Conservation (phyloP, 2,888 invertebrate genomes). For the Eurytoma californica region DNA sequence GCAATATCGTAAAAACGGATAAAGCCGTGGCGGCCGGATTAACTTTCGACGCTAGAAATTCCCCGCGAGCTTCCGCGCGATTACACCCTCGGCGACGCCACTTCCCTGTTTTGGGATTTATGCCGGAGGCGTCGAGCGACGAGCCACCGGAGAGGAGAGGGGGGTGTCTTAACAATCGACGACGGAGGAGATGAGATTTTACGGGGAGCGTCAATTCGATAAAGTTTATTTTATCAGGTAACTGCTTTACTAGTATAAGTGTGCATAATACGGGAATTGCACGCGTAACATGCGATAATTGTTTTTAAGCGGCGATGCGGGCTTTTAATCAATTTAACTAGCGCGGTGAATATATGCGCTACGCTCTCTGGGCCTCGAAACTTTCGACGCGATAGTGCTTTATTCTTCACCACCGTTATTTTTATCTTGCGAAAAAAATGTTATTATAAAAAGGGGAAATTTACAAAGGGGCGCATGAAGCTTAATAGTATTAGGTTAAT, state of each 20-base stretch:
- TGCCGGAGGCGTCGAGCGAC: not conserved
- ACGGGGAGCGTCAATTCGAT: constrained; percentile 20
- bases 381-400: not conserved
- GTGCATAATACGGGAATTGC: too few species aligned
- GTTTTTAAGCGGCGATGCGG: too few species aligned
- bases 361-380: not conserved
- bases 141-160: not conserved
- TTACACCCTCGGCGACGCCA: constrained; percentile 5
- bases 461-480: too few species aligned
- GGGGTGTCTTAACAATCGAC: constrained; percentile 12
- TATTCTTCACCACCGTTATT: too few species aligned
- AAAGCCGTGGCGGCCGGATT: not conserved
- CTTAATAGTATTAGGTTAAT: too few species aligned
- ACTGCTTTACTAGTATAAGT: too few species aligned
- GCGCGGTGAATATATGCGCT: too few species aligned
- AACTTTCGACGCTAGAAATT: constrained; percentile 8
- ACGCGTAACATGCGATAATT: too few species aligned
- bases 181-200: constrained; percentile 30
- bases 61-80: constrained; percentile 5
- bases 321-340: too few species aligned
- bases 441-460: too few species aligned
- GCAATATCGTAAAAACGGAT: constrained; percentile 21
- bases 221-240: not conserved
- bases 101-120: not conserved
- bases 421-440: too few species aligned